Percentiles rank a stretch among this genome's conserved stretches.
Evolutionary conservation across 2,888 invertebrate species (phyloP).

Genomic region (Drosophila ustulata): DNA sequence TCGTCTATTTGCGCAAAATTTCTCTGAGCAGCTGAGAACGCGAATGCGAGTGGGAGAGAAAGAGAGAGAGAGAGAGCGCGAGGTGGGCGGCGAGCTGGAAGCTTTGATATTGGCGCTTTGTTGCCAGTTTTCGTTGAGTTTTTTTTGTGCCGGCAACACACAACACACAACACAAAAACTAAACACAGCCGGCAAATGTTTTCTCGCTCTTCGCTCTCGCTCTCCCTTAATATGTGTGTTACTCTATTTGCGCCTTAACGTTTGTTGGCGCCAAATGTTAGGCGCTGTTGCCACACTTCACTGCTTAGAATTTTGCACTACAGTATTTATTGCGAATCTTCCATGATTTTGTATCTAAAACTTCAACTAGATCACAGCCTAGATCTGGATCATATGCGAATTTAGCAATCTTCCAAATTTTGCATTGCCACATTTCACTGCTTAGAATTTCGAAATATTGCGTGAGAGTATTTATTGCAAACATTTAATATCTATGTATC

Average conservation of each 20-base stretch:
- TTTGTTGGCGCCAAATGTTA: constrained; percentile 69
- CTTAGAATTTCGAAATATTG: constrained; percentile 36
- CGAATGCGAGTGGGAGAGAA: constrained; percentile 15
- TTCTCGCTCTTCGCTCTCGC: constrained; percentile 37
- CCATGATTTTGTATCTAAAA: no score
- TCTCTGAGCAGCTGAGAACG: constrained; percentile 39
- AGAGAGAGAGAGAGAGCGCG: constrained; percentile 21
- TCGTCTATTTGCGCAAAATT: constrained; percentile 64
- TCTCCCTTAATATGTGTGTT: constrained; percentile 26
- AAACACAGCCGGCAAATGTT: constrained; percentile 77
- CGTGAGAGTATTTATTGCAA: constrained; percentile 29
- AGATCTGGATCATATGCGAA: no score
- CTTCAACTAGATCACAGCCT: no score
- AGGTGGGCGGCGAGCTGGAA: constrained; percentile 23
- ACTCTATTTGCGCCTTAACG: constrained; percentile 44
- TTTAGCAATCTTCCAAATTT: no score
- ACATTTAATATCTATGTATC: not conserved
- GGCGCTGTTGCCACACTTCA: constrained; percentile 58
- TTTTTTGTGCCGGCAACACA: constrained; percentile 68
- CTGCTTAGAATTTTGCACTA: no score
- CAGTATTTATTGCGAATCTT: no score
- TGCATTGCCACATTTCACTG: constrained; percentile 38
- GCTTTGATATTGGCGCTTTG: constrained; percentile 53
- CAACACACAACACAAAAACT: constrained; percentile 52
- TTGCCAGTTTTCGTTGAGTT: constrained; percentile 54